These are phyloP conservation scores for Timema podura DNA, from an alignment of 2,888 invertebrate genomes.

Conservation along the genomic window DNA sequence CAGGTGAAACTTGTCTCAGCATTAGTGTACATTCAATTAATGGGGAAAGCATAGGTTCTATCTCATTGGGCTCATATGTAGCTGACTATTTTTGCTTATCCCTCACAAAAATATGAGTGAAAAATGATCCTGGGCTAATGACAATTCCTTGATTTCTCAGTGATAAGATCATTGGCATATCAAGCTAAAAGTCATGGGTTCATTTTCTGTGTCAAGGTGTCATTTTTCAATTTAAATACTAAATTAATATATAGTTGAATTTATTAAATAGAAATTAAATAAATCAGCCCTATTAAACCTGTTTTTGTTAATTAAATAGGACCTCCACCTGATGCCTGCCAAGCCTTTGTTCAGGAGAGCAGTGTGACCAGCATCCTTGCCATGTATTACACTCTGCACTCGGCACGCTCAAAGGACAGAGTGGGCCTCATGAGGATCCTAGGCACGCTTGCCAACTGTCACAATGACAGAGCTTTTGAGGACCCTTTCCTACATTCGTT, in stretches of 20 bases:
- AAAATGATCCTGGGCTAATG: no score
- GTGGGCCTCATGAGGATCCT: slow-evolving; percentile 78
- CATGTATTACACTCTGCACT: slow-evolving; percentile 91
- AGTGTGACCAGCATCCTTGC: slow-evolving; percentile 88
- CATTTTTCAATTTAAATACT: no score
- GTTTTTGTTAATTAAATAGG: no score
- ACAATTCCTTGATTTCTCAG: no score
- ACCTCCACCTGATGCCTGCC: slow-evolving; percentile 88
- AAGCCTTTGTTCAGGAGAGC: slow-evolving; percentile 86
- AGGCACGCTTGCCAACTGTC: slow-evolving; percentile 86
- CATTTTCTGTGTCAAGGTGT: no score
- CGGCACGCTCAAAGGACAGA: slow-evolving; percentile 75
- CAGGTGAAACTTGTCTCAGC: no score
- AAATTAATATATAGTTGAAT: not conserved
- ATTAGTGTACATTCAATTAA: no score
- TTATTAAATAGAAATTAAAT: slow-evolving; percentile 10
- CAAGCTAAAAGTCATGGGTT: no score
- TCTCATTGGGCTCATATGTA: not conserved
- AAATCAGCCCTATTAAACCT: no score
- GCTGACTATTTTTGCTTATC: not conserved
- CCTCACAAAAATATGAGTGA: not conserved
- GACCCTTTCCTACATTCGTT: slow-evolving; percentile 93
- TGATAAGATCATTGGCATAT: no score
- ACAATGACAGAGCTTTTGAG: slow-evolving; percentile 88
- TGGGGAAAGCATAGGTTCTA: not conserved